These are phyloP conservation scores for Sebastes ruberrimus DNA, from an alignment of 2,797 vertebrate genomes.

Conservation along the genomic window DNA sequence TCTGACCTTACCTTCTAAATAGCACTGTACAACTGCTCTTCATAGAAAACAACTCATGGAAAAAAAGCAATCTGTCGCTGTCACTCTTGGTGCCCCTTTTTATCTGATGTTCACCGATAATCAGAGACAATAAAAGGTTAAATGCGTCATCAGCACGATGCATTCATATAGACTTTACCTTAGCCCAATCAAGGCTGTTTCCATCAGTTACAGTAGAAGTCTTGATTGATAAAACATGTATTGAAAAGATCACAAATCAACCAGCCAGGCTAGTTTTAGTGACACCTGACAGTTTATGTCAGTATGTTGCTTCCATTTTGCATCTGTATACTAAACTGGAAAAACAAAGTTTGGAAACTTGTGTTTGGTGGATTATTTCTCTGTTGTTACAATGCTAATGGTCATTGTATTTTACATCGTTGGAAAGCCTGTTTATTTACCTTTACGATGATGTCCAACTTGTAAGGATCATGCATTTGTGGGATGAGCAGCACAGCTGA, in stretches of 20 bases:
- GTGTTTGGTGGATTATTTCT: no score
- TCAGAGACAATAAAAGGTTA: constrained; percentile 32
- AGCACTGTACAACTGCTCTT: background rate
- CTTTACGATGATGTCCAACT: no score
- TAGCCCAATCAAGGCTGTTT: background rate
- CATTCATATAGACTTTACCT: background rate
- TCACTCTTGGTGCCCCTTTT: background rate
- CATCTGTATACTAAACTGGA: no score
- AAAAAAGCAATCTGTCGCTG: background rate
- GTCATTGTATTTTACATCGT: no score
- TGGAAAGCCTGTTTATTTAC: no score
- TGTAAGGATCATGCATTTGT: no score
- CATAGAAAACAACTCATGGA: background rate
- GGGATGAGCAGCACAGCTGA: no score
- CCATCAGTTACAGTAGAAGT: background rate
- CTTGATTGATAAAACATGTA: background rate
- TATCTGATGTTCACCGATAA: background rate
- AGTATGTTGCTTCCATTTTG: background rate
- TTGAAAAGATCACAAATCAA: background rate
- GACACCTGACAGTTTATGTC: background rate
- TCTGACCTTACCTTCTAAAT: constrained; percentile 25
- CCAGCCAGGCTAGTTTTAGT: background rate
- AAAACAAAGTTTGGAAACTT: no score
- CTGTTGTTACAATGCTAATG: no score
- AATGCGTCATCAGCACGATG: constrained; percentile 3